Conservation (phyloP, 2,113 vertebrate species). For the Gallinago undulata region DNA sequence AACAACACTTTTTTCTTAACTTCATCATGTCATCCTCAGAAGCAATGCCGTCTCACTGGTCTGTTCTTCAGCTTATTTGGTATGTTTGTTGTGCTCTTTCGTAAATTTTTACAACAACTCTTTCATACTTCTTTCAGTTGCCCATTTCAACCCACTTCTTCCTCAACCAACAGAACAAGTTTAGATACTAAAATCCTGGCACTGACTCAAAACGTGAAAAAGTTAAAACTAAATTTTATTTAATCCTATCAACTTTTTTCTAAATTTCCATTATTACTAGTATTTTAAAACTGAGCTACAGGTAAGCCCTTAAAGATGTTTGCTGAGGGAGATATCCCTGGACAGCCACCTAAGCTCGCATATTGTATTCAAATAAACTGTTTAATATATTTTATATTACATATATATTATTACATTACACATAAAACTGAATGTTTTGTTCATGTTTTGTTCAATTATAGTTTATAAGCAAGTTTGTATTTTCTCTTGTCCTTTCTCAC, state of each 20-base stretch:
- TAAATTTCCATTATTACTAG: not conserved
- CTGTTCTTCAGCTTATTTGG: not conserved
- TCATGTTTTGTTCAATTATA: not conserved
- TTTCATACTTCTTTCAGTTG: not conserved
- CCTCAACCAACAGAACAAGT: not conserved
- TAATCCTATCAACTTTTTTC: not conserved
- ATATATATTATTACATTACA: not conserved
- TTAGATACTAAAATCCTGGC: not conserved
- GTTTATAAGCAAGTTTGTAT: not conserved
- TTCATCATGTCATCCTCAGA: not conserved
- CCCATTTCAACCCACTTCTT: not conserved
- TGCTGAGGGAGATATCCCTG: not conserved
- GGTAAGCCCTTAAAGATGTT: not conserved
- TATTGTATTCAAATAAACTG: not conserved
- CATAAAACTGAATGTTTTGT: not conserved
- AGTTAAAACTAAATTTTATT: not conserved
- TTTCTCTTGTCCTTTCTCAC: not conserved
- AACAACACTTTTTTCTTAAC: not conserved
- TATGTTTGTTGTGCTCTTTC: accelerated
- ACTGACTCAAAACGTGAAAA: not conserved
- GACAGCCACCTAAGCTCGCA: not conserved
- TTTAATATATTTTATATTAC: not conserved
- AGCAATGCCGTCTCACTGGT: not conserved
- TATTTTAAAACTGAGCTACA: not conserved
- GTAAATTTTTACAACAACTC: not conserved